Base-by-base conservation (phyloP, 2,888 invertebrate genomes). In the Aquatica leii region DNA sequence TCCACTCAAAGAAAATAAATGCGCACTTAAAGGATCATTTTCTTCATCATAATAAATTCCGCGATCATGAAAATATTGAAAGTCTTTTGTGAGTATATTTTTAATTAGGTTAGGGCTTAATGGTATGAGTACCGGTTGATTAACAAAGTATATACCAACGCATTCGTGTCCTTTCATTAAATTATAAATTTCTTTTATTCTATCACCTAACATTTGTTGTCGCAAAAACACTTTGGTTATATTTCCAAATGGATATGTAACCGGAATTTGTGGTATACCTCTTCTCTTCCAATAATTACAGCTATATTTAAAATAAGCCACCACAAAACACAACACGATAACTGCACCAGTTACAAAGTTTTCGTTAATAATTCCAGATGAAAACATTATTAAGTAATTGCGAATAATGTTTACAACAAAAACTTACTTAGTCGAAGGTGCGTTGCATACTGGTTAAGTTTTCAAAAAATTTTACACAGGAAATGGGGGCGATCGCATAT, bases 221-320 rank as follows among this genome's bases (percentile, higher is more conserved):
- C 85, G 81, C 51, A 83, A 82, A 1, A 87, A 82, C 5, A 88
- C 85, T 18, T 83, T 80, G 35, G 80, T 80, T 68, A 90, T 80
- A 64, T 87, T 86, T 0, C 91, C 91, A 70, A 87, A 89, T 0
- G 89, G 87, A 65, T 89, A 86, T n/a, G 75, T 75, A 0, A 87
- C 86, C n/a, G 82, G 76, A 0, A 87, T 84, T 31, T 85, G 85
- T 0, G 81, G 79, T 4, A 90, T 84, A 8, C 86, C 85, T 71
- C 81, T 83, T 52, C 82, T 83, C 35, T 83, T 78, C 90, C 90
- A 91, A 73, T 88, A 87, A 0, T 77, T 80, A 71, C 83, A 85
- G 61, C 84, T 82, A 65, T 83, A 80, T 73, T 80, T 81, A 73
- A 82, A 81, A 69, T 81, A 78, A 8, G 69, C 21, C 61, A 76